Conservation (phyloP, 2,888 invertebrate genomes). For the Lomographa bimaculata region DNA sequence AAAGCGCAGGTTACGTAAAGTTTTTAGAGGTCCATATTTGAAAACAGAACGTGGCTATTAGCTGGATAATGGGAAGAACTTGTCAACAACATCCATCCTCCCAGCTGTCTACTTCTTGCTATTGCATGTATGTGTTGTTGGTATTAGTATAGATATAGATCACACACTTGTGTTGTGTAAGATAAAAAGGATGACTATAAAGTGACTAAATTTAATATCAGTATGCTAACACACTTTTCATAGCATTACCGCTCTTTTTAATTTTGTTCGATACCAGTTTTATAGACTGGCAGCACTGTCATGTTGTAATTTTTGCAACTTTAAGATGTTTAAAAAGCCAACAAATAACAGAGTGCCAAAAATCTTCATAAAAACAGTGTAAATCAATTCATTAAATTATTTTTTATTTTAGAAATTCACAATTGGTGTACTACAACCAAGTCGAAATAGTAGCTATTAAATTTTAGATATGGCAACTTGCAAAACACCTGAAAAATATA, state of each 20-base stretch:
- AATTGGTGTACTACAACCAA: too few species aligned
- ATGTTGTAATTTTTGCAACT: too few species aligned
- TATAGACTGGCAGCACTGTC: too few species aligned
- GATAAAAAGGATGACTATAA: conserved; percentile 58
- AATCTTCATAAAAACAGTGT: too few species aligned
- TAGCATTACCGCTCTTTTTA: conserved; percentile 24
- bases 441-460: too few species aligned
- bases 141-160: conserved; percentile 35
- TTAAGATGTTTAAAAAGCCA: too few species aligned
- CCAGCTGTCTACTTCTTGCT: conserved; percentile 80
- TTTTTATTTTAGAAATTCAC: too few species aligned
- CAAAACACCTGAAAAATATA: neutral
- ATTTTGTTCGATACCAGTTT: too few species aligned
- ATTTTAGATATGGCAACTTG: neutral
- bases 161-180: conserved; percentile 45
- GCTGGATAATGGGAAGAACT: conserved; percentile 51
- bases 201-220: conserved; percentile 43
- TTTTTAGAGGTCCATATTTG: conserved; percentile 42
- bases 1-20: conserved; percentile 48
- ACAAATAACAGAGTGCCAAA: too few species aligned
- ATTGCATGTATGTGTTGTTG: conserved; percentile 54
- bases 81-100: conserved; percentile 73
- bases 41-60: conserved; percentile 60
- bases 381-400: too few species aligned
- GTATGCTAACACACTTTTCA: conserved; percentile 12